Percentiles rank a stretch among this genome's conserved stretches.
phyloP scores from a whole-genome alignment of 2,113 vertebrate genomes.

The Camelus bactrianus region DNA sequence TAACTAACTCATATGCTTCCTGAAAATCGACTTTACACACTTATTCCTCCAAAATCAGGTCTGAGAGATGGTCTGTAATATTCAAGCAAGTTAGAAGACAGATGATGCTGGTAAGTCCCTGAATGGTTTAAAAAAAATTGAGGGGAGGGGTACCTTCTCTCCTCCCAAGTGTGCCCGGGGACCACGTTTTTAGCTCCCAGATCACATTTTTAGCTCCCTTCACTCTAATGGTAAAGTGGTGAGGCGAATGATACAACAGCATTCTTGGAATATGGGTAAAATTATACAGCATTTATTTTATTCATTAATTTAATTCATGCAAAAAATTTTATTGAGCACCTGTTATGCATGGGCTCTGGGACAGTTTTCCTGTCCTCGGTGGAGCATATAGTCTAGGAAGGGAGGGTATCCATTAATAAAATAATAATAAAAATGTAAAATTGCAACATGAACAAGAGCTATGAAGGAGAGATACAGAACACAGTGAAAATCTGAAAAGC shows the following conservation, averaged over 20 bases:
- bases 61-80: constrained; percentile 45
- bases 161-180: background rate
- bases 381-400: background rate
- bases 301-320: background rate
- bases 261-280: background rate
- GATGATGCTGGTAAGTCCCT: constrained; percentile 31
- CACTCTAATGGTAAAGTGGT: background rate
- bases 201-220: constrained; percentile 1
- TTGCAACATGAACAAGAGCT: background rate
- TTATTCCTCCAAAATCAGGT: constrained; percentile 58
- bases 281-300: background rate
- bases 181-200: background rate
- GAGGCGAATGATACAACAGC: background rate
- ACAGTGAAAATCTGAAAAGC: background rate
- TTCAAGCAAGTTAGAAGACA: constrained; percentile 66
- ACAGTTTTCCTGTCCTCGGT: background rate
- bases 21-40: constrained; percentile 67
- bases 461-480: background rate
- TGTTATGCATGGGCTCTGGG: background rate
- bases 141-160: background rate
- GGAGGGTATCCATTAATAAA: background rate
- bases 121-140: background rate
- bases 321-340: constrained; percentile 1
- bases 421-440: background rate
- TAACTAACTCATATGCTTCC: constrained; percentile 71